These are phyloP conservation scores for Oopsacas minuta DNA, from an alignment of 37 sponge, comb jelly and placozoan species.

Conservation along the genomic window DNA sequence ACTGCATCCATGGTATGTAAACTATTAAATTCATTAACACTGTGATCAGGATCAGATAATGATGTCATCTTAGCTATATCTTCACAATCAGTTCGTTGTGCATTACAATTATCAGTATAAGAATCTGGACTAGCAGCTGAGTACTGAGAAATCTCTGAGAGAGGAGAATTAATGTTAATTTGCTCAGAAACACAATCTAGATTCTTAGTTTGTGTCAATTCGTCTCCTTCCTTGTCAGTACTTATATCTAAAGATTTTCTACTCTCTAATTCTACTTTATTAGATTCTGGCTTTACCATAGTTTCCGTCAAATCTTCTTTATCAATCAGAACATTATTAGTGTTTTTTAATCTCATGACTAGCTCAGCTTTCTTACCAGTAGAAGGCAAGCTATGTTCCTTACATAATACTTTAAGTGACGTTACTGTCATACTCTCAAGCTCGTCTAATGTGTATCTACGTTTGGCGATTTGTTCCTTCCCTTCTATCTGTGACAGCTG, in stretches of 20 bases:
- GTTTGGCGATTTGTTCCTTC: not conserved
- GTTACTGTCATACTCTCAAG: not conserved
- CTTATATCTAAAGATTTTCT: not conserved
- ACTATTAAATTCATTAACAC: not conserved
- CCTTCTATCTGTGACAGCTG: conserved; percentile 12
- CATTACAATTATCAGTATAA: not conserved
- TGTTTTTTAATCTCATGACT: not conserved
- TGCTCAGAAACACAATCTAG: not conserved
- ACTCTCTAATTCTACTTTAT: not conserved
- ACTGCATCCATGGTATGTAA: not conserved
- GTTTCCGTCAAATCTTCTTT: not conserved
- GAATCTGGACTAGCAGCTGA: not conserved
- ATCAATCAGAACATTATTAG: not conserved
- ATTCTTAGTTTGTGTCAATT: not conserved
- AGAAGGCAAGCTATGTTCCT: conserved; percentile 12
- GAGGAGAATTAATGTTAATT: not conserved
- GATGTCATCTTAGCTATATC: not conserved
- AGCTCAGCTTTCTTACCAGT: conserved; percentile 13
- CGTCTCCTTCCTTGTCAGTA: not conserved
- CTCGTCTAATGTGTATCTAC: conserved; percentile 9
- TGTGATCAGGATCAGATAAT: not conserved
- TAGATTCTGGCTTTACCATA: not conserved
- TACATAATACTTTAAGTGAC: not conserved
- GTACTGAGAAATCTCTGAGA: not conserved
- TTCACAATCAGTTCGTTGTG: not conserved